Conservation (phyloP, 2,113 vertebrate species). For the Xenus cinereus region DNA sequence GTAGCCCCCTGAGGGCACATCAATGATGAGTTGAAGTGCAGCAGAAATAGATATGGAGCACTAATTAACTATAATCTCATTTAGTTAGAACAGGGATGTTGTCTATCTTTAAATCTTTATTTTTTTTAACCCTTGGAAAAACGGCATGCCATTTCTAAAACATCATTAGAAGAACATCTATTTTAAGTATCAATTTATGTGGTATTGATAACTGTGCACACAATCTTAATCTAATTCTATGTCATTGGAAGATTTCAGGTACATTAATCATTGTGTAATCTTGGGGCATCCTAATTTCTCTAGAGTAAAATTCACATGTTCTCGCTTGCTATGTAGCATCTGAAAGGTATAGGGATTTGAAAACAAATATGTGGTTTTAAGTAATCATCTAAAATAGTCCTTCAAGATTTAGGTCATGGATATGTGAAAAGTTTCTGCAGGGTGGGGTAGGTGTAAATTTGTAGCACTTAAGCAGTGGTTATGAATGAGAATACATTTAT, state of each 20-base stretch:
- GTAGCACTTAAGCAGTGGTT: neutral
- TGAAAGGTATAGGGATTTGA: neutral
- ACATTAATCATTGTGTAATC: neutral
- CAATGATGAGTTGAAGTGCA: neutral
- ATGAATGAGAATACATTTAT: neutral
- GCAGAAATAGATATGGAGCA: neutral
- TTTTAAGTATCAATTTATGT: neutral
- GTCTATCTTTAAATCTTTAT: neutral
- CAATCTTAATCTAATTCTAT: neutral
- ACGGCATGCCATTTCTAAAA: neutral
- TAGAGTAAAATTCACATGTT: neutral
- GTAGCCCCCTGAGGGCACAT: fast-evolving
- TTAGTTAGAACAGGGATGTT: neutral
- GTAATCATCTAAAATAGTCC: neutral
- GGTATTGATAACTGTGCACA: neutral
- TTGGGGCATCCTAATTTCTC: neutral
- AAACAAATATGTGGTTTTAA: neutral
- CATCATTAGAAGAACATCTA: neutral
- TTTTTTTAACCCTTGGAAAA: neutral
- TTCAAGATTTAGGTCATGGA: neutral
- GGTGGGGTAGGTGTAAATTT: neutral
- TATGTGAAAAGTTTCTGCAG: neutral
- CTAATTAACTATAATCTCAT: neutral
- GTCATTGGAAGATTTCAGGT: neutral
- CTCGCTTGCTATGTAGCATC: neutral